Base-by-base conservation (phyloP, 2,888 invertebrate species). In the Drosophila meridionalis region DNA sequence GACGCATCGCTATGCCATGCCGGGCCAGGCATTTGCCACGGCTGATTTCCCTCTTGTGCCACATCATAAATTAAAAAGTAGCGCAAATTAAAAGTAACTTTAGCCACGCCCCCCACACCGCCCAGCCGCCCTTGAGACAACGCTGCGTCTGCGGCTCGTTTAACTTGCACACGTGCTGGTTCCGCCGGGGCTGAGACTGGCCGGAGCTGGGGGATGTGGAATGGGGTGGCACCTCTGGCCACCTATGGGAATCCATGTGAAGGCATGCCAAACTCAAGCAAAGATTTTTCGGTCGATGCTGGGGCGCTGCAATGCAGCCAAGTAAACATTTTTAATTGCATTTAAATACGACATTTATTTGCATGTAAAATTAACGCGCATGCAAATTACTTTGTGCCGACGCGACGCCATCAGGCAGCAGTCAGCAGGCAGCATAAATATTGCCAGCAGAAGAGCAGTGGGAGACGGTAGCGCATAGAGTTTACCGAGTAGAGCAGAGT, bases 271-370 rank as follows among this genome's bases (percentile, higher is more conserved):
- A 71, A 67, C 67, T 57, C 38, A 34, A 43, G 65, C n/a, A 20
- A 55, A 40, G 58, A 60, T 64, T 73, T 72, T 52, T 66, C 34
- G 69, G 52, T 40, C 52, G 73, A 52, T 70, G 62, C 74, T 53
- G 65, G 14, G 47, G 34, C 66, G 36, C 55, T 71, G 65, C 74
- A 82, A 69, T 82, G 88, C 88, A 90, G 60, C 78, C 78, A 76
- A 84, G 90, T 88, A 90, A 89, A 89, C 89, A 84, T 77, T 89
- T 89, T 91, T 91, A 92, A 91, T 91, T 91, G 92, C 92, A 92
- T 92, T 91, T 91, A 92, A 91, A 91, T 91, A 90, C 91, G 90
- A 92, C 92, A 91, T 91, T 92, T 91, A 91, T 92, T 91, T 91
- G 90, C 90, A 83, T 91, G 90, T 91, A 86, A 91, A 91, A 92